Conservation (phyloP, 2,113 vertebrate species). For the Scartelaos histophorus region DNA sequence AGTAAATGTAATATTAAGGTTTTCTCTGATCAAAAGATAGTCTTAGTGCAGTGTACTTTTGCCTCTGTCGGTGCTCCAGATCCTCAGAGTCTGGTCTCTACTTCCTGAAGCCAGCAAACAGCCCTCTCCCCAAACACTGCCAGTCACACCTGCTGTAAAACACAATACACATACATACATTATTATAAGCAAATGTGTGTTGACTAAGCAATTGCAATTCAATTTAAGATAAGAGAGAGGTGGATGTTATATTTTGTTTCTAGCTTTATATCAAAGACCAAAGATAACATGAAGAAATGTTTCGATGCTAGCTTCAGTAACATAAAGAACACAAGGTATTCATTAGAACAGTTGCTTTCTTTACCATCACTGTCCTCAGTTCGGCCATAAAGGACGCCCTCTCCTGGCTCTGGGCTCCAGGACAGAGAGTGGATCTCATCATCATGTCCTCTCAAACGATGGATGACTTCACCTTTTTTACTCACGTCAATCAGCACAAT, state of each 20-base stretch:
- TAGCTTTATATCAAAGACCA: too few relatives aligned
- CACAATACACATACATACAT: not conserved
- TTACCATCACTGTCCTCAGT: conserved; percentile 81
- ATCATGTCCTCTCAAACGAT: conserved; percentile 90
- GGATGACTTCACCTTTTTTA: conserved; percentile 86
- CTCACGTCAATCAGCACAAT: conserved; percentile 90
- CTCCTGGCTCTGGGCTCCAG: conserved; percentile 84
- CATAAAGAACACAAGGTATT: too few relatives aligned
- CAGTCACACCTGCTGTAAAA: conserved; percentile 45
- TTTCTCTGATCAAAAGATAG: too few relatives aligned
- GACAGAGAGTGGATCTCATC: conserved; percentile 92
- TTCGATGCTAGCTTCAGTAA: too few relatives aligned
- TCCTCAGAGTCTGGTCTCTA: conserved; percentile 92
- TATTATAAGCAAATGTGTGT: not conserved
- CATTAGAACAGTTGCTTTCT: too few relatives aligned
- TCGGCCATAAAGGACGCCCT: conserved; percentile 64
- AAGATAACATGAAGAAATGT: too few relatives aligned
- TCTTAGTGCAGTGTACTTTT: conserved; percentile 75
- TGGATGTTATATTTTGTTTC: too few relatives aligned
- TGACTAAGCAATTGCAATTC: not conserved
- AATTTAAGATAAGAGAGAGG: too few relatives aligned
- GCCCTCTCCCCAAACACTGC: conserved; percentile 61
- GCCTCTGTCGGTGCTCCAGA: conserved; percentile 88
- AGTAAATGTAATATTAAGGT: too few relatives aligned
- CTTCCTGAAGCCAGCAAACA: conserved; percentile 92